Conservation (phyloP, 2,113 vertebrate genomes). For the Mesembrinibis cayennensis region DNA sequence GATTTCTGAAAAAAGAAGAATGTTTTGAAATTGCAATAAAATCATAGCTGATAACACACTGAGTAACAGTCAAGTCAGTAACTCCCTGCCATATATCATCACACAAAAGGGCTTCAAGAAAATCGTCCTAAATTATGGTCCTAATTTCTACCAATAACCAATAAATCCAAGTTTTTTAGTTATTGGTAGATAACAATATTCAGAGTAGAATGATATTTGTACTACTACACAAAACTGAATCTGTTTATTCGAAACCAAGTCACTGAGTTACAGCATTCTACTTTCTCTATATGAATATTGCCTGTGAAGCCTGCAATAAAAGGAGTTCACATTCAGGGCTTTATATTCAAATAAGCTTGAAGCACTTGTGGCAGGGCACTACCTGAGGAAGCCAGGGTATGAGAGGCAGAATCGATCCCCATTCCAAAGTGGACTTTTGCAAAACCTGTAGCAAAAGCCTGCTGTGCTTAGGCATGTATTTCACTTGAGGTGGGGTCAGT, state of each 20-base stretch:
- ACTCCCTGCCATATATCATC: not conserved
- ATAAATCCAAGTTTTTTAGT: not conserved
- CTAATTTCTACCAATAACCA: not conserved
- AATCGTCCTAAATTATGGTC: not conserved
- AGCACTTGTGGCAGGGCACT: not conserved
- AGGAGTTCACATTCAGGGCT: not conserved
- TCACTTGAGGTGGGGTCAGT: not conserved
- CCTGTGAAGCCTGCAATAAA: not conserved
- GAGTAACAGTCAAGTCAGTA: not conserved
- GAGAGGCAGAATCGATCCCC: rapidly evolving
- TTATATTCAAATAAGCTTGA: not conserved
- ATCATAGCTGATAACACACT: not conserved
- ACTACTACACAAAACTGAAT: not conserved
- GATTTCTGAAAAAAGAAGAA: constrained; percentile 79
- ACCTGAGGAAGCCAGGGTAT: not conserved
- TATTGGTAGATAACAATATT: not conserved
- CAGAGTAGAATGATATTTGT: not conserved
- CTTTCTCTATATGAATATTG: not conserved
- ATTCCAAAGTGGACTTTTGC: not conserved
- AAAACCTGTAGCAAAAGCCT: not conserved
- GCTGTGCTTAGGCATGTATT: not conserved
- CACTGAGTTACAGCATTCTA: not conserved
- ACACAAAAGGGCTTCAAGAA: not conserved
- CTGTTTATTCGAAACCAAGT: not conserved
- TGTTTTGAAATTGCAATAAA: not conserved